phyloP scores from a whole-genome alignment of 2,113 vertebrate genomes.

The Oncorhynchus gorbuscha region DNA sequence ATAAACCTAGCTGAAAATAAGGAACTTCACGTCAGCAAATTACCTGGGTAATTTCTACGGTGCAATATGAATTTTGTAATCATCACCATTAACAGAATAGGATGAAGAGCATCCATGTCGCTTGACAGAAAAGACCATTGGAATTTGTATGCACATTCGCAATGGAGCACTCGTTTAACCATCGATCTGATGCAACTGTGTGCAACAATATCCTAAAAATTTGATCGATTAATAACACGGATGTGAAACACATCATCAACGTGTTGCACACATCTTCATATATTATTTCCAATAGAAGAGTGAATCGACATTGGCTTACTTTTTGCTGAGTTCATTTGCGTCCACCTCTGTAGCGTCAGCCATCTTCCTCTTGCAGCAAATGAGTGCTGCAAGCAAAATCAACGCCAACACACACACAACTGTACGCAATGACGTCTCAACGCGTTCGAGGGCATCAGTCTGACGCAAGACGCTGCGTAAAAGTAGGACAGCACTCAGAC shows the following conservation, averaged over 20 bases:
- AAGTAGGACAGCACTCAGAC: not conserved
- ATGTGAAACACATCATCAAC: not conserved
- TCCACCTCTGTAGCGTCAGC: not conserved
- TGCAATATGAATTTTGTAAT: not conserved
- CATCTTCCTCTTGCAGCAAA: not conserved
- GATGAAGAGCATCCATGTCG: not conserved
- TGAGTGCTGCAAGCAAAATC: not conserved
- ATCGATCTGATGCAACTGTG: not conserved
- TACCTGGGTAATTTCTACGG: not conserved
- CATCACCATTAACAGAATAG: not conserved
- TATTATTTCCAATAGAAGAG: not conserved
- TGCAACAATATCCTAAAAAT: not conserved
- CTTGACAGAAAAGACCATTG: not conserved
- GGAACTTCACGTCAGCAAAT: not conserved
- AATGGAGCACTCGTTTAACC: not conserved
- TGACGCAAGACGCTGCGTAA: not conserved
- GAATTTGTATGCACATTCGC: not conserved
- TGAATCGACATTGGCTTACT: not conserved
- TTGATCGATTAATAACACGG: too few species aligned
- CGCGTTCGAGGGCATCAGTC: not conserved
- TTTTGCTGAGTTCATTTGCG: constrained; percentile 8
- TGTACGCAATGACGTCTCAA: not conserved
- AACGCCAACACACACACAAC: too few species aligned
- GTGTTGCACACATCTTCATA: not conserved
- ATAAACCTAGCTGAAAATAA: too few species aligned